These are phyloP conservation scores for Ichneumoninae sp. DNA, from an alignment of 2,888 invertebrate genomes.

Conservation along the genomic window DNA sequence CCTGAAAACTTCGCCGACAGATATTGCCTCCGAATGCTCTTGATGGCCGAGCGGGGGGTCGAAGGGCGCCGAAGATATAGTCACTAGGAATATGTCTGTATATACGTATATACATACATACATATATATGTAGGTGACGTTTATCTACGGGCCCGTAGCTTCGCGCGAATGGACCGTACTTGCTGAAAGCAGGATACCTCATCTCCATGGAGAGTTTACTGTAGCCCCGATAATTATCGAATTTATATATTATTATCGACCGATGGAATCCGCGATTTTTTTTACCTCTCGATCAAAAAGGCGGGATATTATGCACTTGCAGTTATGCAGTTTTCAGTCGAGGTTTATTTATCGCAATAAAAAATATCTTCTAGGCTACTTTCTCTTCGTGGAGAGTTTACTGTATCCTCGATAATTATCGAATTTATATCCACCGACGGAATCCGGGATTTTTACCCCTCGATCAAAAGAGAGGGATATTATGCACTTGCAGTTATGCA, in stretches of 20 bases:
- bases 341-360: too few relatives aligned
- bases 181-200: conserved; percentile 26
- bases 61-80: conserved; percentile 51
- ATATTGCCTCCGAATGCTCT: conserved; percentile 69
- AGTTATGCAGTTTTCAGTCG: not conserved
- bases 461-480: too few relatives aligned
- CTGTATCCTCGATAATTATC: conserved; percentile 28
- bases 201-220: conserved; percentile 18
- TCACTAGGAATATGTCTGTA: not conserved
- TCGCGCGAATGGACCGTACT: conserved; percentile 35
- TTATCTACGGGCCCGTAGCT: conserved; percentile 39
- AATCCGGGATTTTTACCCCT: not conserved
- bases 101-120: not conserved
- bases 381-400: not conserved
- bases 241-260: not conserved
- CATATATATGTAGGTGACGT: not conserved
- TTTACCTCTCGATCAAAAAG: not conserved
- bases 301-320: too few relatives aligned
- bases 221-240: conserved; percentile 29
- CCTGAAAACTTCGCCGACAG: conserved; percentile 66
- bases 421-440: conserved; percentile 6
- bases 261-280: not conserved
- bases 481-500: too few relatives aligned
- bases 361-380: too few relatives aligned
- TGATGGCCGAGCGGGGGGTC: conserved; percentile 54